phyloP scores from a whole-genome alignment of 2,888 invertebrate genomes.

The Balanococcus diminutus region DNA sequence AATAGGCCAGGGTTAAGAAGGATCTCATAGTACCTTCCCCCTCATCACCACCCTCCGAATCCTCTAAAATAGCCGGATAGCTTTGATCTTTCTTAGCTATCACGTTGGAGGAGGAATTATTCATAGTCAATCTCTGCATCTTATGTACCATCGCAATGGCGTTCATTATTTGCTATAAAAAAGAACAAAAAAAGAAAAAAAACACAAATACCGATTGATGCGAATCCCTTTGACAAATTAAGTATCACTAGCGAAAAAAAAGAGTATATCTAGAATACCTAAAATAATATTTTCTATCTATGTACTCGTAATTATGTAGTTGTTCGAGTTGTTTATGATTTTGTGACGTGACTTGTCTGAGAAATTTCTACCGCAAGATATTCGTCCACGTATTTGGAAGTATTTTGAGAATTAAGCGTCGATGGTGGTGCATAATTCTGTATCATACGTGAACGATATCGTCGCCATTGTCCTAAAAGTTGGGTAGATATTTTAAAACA shows the following conservation, averaged over 20 bases:
- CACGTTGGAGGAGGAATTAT: slow-evolving; percentile 64
- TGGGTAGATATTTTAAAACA: neutral
- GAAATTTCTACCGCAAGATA: neutral
- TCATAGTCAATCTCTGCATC: slow-evolving; percentile 95
- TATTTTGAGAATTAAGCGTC: neutral
- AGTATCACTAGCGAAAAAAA: neutral
- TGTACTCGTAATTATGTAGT: neutral
- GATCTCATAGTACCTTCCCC: slow-evolving; percentile 58
- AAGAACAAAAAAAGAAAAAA: slow-evolving; percentile 53
- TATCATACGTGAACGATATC: neutral
- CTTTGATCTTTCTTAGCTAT: slow-evolving; percentile 60
- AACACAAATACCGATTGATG: neutral
- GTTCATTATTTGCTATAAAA: slow-evolving; percentile 63
- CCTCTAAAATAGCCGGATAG: slow-evolving; percentile 61
- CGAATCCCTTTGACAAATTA: neutral
- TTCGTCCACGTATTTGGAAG: neutral
- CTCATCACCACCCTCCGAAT: slow-evolving; percentile 59
- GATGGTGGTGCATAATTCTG: neutral
- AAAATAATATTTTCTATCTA: neutral
- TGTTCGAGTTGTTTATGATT: too few species aligned
- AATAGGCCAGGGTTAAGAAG: slow-evolving; percentile 48
- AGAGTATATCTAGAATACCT: neutral
- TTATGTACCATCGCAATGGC: slow-evolving; percentile 66
- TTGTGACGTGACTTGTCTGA: neutral
- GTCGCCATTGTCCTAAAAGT: neutral